Base-by-base conservation (phyloP, 2,797 vertebrate genomes). In the Novumbra hubbsi region DNA sequence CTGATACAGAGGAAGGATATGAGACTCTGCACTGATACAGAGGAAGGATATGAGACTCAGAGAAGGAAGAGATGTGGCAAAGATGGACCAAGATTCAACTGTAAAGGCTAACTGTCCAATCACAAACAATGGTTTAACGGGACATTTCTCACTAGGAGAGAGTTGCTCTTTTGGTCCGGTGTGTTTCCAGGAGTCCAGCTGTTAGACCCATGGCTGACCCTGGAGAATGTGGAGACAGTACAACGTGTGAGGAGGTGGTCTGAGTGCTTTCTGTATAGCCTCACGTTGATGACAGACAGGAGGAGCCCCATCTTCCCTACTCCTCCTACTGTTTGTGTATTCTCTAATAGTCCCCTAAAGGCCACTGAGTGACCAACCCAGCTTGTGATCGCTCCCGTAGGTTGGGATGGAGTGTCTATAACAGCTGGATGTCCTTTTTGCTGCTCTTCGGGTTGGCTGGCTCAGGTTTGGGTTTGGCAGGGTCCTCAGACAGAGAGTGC, bases 201-300 rank as follows among this genome's bases (percentile, higher is more conserved):
- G 85, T 77, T 82, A 90, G 92, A 91, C 92, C 92, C 64, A 7
- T 49, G 76, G 30, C 77, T 91, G 92, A 93, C 91, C 90, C 65
- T 21, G 50, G 84, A 84, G 80, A 87, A 89, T 85, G 84, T 88
- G 84, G 84, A 68, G 41, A 45, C 41, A 45, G 49, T 92, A 85
- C 89, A 89, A 86, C 88, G 86, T 81, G 75, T 68, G 68, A 49
- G 32, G 38, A 45, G 72, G 55, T 72, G 77, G 74, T 72, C 34
- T 73, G 81, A 80, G 78, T 73, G 80, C 79, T 79, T 81, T 86
- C 74, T 91, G 90, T 91, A 90, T 89, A 88, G 88, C 86, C 70
- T 64, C 78, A 72, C 75, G 76, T 78, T 69, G 77, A 80, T 86
- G 88, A 92, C 74, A 89, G 92, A 91, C 91, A 90, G 85, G 68